These are phyloP conservation scores for Silvanus unidentatus DNA, from an alignment of 2,888 invertebrate species.

Conservation along the genomic window DNA sequence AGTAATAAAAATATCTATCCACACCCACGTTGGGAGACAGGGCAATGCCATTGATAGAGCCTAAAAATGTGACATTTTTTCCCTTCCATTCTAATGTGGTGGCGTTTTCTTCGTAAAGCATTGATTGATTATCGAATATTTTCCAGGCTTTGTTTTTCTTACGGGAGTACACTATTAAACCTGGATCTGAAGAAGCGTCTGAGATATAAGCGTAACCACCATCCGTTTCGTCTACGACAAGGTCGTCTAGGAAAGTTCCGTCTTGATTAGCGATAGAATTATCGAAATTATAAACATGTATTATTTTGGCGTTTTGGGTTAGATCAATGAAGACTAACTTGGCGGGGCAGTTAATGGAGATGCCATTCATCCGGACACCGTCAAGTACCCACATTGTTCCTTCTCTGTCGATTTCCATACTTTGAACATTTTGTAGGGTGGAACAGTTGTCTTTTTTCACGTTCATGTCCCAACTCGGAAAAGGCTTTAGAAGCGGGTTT, in stretches of 20 bases:
- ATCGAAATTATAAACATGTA: constrained; percentile 58
- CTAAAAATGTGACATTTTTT: constrained; percentile 46
- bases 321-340: constrained; percentile 63
- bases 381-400: constrained; percentile 68
- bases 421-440: constrained; percentile 66
- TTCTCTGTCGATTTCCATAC: constrained; percentile 65
- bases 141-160: constrained; percentile 63
- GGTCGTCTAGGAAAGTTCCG: constrained; percentile 60
- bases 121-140: constrained; percentile 58
- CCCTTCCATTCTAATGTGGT: constrained; percentile 52
- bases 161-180: constrained; percentile 65
- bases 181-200: constrained; percentile 62
- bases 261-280: constrained; percentile 51
- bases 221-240: constrained; percentile 65
- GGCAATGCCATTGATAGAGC: constrained; percentile 61
- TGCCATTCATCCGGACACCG: constrained; percentile 58
- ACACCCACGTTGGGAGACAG: constrained; percentile 50
- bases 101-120: constrained; percentile 57
- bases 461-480: constrained; percentile 63
- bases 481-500: constrained; percentile 57
- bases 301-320: constrained; percentile 51
- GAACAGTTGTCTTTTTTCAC: constrained; percentile 50
- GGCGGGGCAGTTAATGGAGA: constrained; percentile 60
- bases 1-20: constrained; percentile 31
- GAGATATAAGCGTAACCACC: constrained; percentile 64